Conservation (phyloP, 2,888 invertebrate species). For the Ptychoptera albimana region DNA sequence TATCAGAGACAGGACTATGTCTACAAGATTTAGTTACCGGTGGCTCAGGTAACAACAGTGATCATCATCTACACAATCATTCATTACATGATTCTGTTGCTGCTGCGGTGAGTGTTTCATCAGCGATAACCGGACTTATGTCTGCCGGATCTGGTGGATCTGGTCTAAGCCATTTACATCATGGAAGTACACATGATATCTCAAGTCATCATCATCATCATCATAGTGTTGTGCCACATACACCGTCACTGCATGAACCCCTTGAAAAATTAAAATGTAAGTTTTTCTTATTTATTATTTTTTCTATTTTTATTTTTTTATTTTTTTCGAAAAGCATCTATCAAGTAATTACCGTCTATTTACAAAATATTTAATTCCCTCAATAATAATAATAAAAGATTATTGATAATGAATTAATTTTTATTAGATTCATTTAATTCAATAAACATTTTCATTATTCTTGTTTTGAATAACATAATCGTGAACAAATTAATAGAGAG, state of each 20-base stretch:
- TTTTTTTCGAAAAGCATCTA: no score
- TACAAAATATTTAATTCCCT: no score
- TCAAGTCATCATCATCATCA: conserved; percentile 38
- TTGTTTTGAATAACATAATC: no score
- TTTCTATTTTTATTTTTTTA: no score
- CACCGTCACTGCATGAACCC: conserved; percentile 41
- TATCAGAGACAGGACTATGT: conserved; percentile 44
- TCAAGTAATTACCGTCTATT: no score
- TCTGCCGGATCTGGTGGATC: conserved; percentile 23
- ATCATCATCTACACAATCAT: conserved; percentile 30
- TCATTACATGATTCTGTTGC: conserved; percentile 34
- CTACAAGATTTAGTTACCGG: conserved; percentile 50
- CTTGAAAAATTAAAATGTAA: conserved; percentile 57
- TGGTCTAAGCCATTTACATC: conserved; percentile 28
- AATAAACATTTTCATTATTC: no score
- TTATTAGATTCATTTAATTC: no score
- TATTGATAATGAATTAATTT: no score
- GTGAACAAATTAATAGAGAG: no score
- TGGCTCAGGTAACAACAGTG: conserved; percentile 34
- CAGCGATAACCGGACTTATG: conserved; percentile 40
- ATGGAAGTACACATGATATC: conserved; percentile 27
- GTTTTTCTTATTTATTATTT: conserved; percentile 15
- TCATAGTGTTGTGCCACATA: conserved; percentile 38
- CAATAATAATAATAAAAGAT: no score
- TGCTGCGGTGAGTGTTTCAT: conserved; percentile 38